Percentiles rank a stretch among this genome's conserved stretches.
phyloP scores from a whole-genome alignment of 2,888 invertebrate genomes.

The Aleiodes leptofemur region DNA sequence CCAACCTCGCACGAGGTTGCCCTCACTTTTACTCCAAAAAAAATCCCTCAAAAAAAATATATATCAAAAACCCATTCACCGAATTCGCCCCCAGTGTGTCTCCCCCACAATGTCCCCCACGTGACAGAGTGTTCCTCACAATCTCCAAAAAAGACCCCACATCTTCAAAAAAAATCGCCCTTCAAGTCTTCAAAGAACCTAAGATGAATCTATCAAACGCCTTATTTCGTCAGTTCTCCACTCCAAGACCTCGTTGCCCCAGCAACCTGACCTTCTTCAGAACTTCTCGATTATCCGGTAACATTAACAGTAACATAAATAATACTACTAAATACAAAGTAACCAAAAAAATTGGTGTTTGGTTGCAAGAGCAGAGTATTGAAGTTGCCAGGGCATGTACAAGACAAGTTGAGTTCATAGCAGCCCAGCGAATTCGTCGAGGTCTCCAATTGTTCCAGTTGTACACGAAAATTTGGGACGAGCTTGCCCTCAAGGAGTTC shows the following conservation, averaged over 20 bases:
- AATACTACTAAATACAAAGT: conserved; percentile 55
- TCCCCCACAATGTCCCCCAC: conserved; percentile 1
- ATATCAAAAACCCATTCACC: background rate
- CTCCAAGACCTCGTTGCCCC: background rate
- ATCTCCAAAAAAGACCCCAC: background rate
- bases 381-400: conserved; percentile 64
- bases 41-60: background rate
- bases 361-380: conserved; percentile 65
- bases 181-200: background rate
- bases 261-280: conserved; percentile 41
- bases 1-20: conserved; percentile 14
- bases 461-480: conserved; percentile 81
- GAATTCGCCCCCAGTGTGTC: background rate
- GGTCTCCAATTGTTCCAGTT: conserved; percentile 81
- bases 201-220: conserved; percentile 10
- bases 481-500: conserved; percentile 78
- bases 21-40: background rate
- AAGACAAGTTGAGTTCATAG: conserved; percentile 69
- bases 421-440: conserved; percentile 80
- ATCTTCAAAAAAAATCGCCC: no score
- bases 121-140: background rate
- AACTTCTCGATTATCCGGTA: conserved; percentile 51
- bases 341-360: conserved; percentile 60
- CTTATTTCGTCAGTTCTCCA: background rate
- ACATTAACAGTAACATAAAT: no score